These are phyloP conservation scores for Paedocypris sp. DNA, from an alignment of 2,113 vertebrate species.

Conservation along the genomic window DNA sequence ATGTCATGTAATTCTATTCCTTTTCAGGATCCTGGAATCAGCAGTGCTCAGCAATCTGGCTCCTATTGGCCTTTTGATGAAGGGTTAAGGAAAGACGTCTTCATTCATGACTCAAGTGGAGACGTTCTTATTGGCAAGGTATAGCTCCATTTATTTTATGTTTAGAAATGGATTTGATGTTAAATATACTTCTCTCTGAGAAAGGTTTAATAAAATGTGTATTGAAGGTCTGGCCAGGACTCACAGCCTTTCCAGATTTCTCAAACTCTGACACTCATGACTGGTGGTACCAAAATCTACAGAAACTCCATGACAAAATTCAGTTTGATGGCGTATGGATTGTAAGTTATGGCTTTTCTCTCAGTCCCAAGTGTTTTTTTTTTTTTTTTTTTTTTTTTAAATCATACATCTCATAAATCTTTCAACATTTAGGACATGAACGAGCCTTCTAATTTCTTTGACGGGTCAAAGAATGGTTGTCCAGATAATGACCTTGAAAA, in stretches of 20 bases:
- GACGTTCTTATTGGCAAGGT: constrained; percentile 73
- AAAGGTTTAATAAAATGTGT: not conserved
- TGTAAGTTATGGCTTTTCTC: constrained; percentile 45
- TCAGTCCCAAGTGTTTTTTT: not conserved
- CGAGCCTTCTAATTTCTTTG: constrained; percentile 77
- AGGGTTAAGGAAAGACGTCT: constrained; percentile 65
- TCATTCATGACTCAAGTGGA: constrained; percentile 70
- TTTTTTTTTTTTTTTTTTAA: not conserved
- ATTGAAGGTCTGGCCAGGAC: constrained; percentile 77
- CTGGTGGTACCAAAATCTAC: constrained; percentile 80
- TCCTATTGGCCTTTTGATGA: constrained; percentile 78
- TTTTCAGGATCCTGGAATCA: constrained; percentile 73
- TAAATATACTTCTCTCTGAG: not conserved
- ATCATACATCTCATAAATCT: too few species aligned
- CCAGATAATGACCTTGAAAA: constrained; percentile 61
- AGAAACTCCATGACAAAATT: constrained; percentile 59
- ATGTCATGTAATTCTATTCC: too few species aligned
- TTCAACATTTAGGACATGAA: constrained; percentile 73
- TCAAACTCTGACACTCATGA: constrained; percentile 63
- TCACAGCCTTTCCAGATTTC: constrained; percentile 76
- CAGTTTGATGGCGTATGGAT: constrained; percentile 69
- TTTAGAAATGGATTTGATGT: too few species aligned
- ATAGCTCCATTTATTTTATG: not conserved
- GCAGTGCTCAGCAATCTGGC: constrained; percentile 62
- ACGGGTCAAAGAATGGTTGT: constrained; percentile 72